These are phyloP conservation scores for Mus minutoides DNA, from an alignment of 2,797 vertebrate genomes.

Conservation along the genomic window DNA sequence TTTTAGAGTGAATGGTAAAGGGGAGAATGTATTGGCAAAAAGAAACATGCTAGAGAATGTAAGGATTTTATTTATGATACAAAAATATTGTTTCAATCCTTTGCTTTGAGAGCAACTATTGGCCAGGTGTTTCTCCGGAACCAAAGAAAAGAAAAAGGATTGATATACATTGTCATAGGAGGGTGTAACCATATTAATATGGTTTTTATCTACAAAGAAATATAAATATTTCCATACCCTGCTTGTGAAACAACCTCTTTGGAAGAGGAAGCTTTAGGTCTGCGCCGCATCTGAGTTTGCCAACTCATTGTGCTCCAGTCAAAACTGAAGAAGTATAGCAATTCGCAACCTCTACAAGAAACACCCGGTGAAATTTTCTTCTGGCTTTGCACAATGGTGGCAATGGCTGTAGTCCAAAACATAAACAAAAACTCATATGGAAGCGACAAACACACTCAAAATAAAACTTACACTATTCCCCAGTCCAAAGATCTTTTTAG, in stretches of 20 bases:
- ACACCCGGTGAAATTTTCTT: constrained; percentile 71
- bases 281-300: neutral
- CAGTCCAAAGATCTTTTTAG: constrained; percentile 68
- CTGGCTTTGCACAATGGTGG: constrained; percentile 71
- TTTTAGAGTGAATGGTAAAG: constrained; percentile 43
- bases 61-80: neutral
- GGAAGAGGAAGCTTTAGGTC: neutral
- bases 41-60: neutral
- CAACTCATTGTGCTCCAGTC: neutral
- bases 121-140: constrained; percentile 8
- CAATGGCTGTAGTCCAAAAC: constrained; percentile 72
- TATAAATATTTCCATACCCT: constrained; percentile 46
- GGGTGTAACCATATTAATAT: neutral
- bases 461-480: constrained; percentile 55
- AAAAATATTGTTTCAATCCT: constrained; percentile 50
- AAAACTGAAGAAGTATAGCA: constrained; percentile 67
- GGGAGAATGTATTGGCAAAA: neutral
- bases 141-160: neutral
- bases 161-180: neutral
- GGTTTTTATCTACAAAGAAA: constrained; percentile 55
- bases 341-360: constrained; percentile 48
- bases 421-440: constrained; percentile 79
- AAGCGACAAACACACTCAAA: constrained; percentile 73
- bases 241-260: constrained; percentile 13
- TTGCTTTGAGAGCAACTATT: constrained; percentile 42